Base-by-base conservation (phyloP, 2,888 invertebrate species). In the Drosophila seclusa region DNA sequence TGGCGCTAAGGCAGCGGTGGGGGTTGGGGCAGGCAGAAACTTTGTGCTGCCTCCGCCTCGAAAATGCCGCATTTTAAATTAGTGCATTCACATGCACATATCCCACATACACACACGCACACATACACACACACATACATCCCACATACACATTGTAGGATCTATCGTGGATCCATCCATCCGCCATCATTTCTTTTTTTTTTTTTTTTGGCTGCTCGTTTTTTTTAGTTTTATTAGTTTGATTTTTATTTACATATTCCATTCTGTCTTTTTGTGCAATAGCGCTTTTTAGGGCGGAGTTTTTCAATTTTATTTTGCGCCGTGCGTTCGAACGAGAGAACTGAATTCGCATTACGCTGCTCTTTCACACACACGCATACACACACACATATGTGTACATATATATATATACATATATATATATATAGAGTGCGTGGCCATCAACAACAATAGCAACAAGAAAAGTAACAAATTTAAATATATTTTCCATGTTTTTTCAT, bases 281-380 rank as follows among this genome's bases (percentile, higher is more conserved):
- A 77, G 70, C 79, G 78, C 81, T 78, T 91, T 92, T 92, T 90
- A 90, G 92, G 92, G 92, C 92, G 92, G 92, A 91, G 92, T 92
- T 92, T 92, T 92, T 92, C 90, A 89, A 88, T 91, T 92, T 91
- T 91, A 91, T 92, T 91, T 90, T 90, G 83, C 77, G 54, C 49
- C 70, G 61, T 72, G 82, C 75, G 80, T 70, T 61, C 67, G 85
- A 83, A 75, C 64, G 90, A 85, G 86, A 64, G 71, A 82, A 73
- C 73, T 58, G 73, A 66, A 75, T 58, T 68, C 69, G 53, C 57
- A 66, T 64, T 42, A 38, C 69, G 55, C 73, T 73, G 68, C 76
- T 78, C 78, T 71, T 71, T 63, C 78, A 73, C 83, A 63, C 67
- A 73, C 78, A 67, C 60, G 32, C 68, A 62, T 67, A 63, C 65